These are phyloP conservation scores for Hippocampus barbouri DNA, from an alignment of 2,113 vertebrate genomes.

Conservation along the genomic window DNA sequence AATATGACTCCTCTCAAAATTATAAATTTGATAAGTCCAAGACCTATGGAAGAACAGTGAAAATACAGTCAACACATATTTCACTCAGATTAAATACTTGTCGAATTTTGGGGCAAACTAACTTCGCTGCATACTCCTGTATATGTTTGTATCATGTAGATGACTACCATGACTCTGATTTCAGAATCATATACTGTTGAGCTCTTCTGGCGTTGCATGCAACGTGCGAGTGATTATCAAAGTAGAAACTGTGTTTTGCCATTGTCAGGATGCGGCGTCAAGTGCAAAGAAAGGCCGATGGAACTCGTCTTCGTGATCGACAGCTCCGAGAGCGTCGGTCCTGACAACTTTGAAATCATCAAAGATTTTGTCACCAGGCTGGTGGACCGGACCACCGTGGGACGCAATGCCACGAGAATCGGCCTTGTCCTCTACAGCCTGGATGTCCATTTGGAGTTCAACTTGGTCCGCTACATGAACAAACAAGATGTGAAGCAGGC, in stretches of 20 bases:
- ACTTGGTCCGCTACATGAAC: slow-evolving; percentile 75
- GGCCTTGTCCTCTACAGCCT: slow-evolving; percentile 86
- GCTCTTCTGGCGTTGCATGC: neutral
- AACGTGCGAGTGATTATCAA: neutral
- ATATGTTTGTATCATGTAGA: no score
- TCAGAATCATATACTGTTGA: no score
- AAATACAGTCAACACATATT: no score
- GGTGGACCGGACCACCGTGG: slow-evolving; percentile 84
- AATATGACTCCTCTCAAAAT: no score
- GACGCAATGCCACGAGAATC: slow-evolving; percentile 84
- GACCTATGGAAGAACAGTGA: no score
- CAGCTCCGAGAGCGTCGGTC: slow-evolving; percentile 90
- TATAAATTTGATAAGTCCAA: no score
- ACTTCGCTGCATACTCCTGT: no score
- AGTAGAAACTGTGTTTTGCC: slow-evolving; percentile 3
- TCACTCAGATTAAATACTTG: no score
- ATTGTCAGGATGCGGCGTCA: slow-evolving; percentile 82
- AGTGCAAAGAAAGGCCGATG: slow-evolving; percentile 92
- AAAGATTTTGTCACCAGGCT: slow-evolving; percentile 87
- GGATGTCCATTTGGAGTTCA: slow-evolving; percentile 83
- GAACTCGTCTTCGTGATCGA: slow-evolving; percentile 92
- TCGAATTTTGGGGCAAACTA: no score
- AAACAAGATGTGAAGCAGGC: slow-evolving; percentile 83
- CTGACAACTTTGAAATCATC: slow-evolving; percentile 89
- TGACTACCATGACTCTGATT: no score